Evolutionary conservation across 1,140 invertebrate genomes (phyloP).

Genomic region (Ephestia elutella): DNA sequence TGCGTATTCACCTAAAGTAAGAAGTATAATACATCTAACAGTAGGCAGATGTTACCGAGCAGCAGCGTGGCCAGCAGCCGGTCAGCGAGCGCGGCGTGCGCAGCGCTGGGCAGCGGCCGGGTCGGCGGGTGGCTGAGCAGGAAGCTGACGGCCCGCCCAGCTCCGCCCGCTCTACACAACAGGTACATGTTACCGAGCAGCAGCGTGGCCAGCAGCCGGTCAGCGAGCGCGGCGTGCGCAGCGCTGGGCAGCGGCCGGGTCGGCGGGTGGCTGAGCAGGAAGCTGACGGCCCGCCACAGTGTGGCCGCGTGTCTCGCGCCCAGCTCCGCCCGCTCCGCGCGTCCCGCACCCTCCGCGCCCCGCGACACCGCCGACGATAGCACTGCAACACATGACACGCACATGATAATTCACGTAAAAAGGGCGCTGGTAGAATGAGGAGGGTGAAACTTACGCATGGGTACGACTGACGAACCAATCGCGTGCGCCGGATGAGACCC

Average conservation of each 20-base stretch:
- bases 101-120: conserved; percentile 25
- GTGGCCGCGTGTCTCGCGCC: conserved; percentile 33
- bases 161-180: conserved; percentile 33
- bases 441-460: too few relatives aligned
- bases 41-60: conserved; percentile 16
- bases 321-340: conserved; percentile 37
- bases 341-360: conserved; percentile 28
- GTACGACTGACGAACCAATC: too few relatives aligned
- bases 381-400: too few relatives aligned
- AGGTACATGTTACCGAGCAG: conserved; percentile 23
- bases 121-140: conserved; percentile 27
- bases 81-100: conserved; percentile 26
- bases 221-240: conserved; percentile 27
- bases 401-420: too few relatives aligned
- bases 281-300: conserved; percentile 38
- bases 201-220: conserved; percentile 28
- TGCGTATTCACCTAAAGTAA: too few relatives aligned
- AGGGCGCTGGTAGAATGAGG: too few relatives aligned
- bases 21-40: too few relatives aligned
- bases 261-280: conserved; percentile 31
- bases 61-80: conserved; percentile 33
- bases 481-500: too few relatives aligned
- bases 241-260: conserved; percentile 23
- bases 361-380: conserved; percentile 40
- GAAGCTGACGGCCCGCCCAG: conserved; percentile 42